Evolutionary conservation across 2,888 invertebrate genomes (phyloP).

Genomic region (Mactromeris polynyma): DNA sequence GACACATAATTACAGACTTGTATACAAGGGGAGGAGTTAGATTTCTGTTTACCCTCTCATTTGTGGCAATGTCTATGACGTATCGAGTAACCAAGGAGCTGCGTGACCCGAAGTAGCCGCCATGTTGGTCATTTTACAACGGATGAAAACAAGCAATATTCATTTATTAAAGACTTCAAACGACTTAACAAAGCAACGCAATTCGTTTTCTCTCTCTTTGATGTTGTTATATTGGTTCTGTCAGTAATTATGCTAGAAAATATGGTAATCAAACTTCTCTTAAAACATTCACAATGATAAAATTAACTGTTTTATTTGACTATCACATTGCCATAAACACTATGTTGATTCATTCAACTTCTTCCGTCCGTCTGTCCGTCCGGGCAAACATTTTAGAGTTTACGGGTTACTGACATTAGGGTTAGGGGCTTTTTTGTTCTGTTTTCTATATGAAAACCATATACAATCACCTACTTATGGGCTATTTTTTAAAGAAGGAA

Average conservation of each 20-base stretch:
- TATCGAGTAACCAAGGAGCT: constrained; percentile 25
- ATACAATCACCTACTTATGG: too few species aligned
- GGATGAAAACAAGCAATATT: constrained; percentile 38
- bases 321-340: too few species aligned
- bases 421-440: too few species aligned
- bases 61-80: constrained; percentile 22
- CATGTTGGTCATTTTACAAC: constrained; percentile 41
- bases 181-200: constrained; percentile 3
- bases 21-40: not conserved
- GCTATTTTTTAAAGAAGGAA: too few species aligned
- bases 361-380: not conserved
- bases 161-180: constrained; percentile 42
- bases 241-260: not conserved
- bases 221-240: constrained; percentile 6
- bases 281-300: not conserved
- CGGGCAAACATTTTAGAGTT: too few species aligned
- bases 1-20: constrained; percentile 34
- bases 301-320: too few species aligned
- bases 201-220: constrained; percentile 33
- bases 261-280: not conserved
- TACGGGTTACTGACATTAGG: too few species aligned
- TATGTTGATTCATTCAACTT: not conserved
- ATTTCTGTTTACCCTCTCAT: constrained; percentile 35
- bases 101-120: constrained; percentile 29
- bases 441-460: too few species aligned